Evolutionary conservation across 23 tunicate genomes (phyloP).

Genomic region (Corella eumyota): DNA sequence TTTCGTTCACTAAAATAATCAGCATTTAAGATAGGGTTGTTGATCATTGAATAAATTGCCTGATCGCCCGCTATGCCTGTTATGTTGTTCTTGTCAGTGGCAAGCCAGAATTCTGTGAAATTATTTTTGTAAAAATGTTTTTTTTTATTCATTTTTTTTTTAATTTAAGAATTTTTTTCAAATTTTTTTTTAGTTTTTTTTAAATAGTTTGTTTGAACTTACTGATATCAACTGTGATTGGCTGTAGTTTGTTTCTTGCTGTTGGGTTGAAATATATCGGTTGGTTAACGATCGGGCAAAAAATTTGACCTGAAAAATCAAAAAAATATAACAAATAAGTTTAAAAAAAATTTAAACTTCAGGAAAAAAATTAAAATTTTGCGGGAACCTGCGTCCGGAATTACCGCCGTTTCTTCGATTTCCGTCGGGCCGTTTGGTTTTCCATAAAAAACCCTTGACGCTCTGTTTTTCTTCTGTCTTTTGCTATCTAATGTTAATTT

Average conservation of each 20-base stretch:
- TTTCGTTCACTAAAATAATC: conserved; percentile 6
- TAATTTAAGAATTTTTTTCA: too few relatives aligned
- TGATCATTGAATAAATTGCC: conserved; percentile 6
- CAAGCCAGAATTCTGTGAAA: conserved; percentile 5
- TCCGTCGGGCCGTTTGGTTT: conserved; percentile 4
- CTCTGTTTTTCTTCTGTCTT: background rate
- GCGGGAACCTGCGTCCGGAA: conserved; percentile 13
- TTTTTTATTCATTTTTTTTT: too few relatives aligned
- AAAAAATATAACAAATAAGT: background rate
- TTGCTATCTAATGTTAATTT: conserved; percentile 14
- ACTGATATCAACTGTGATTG: conserved; percentile 11
- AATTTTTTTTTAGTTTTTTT: background rate
- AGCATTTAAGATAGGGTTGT: conserved; percentile 49
- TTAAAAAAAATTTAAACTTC: background rate
- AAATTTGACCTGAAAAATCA: background rate
- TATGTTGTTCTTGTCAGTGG: background rate
- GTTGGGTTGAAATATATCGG: conserved; percentile 2
- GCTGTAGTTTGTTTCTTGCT: conserved; percentile 1
- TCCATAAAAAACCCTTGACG: conserved; percentile 9
- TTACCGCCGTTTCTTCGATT: background rate
- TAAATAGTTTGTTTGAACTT: background rate
- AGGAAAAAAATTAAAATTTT: background rate
- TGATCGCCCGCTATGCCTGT: background rate
- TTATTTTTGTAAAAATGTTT: too few relatives aligned
- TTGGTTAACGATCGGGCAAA: conserved; percentile 1